Evolutionary conservation across 2,888 invertebrate species (phyloP).

Genomic region (Leucophenga maculata): DNA sequence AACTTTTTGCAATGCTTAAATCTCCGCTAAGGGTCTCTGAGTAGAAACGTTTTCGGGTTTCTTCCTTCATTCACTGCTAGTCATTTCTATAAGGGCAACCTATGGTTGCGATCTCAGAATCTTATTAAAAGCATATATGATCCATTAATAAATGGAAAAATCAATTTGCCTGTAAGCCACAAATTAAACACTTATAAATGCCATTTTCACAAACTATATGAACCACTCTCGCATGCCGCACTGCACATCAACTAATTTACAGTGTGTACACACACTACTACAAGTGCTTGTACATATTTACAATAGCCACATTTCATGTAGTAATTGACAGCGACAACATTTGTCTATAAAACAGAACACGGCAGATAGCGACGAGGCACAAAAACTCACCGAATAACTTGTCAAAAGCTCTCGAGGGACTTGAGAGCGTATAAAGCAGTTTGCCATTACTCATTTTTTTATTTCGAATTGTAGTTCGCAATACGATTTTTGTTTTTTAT

Average conservation of each 20-base stretch:
- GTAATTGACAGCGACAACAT: slow-evolving; percentile 17
- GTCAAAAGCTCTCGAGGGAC: slow-evolving; percentile 40
- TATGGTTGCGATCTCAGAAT: too few relatives aligned
- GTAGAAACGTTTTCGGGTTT: too few relatives aligned
- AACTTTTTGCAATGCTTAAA: too few relatives aligned
- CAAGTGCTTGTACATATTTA: not conserved
- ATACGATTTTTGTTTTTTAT: not conserved
- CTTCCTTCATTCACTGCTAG: too few relatives aligned
- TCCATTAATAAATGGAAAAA: too few relatives aligned
- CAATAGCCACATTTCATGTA: not conserved
- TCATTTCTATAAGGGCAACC: too few relatives aligned
- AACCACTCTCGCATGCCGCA: too few relatives aligned
- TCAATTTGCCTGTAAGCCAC: too few relatives aligned
- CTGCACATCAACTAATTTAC: not conserved
- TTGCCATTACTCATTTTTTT: slow-evolving; percentile 38
- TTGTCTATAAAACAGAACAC: not conserved
- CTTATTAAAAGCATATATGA: too few relatives aligned
- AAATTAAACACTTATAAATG: too few relatives aligned
- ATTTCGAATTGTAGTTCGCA: not conserved
- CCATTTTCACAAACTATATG: too few relatives aligned
- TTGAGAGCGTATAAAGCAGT: slow-evolving; percentile 35
- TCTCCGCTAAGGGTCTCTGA: too few relatives aligned
- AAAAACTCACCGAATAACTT: slow-evolving; percentile 38
- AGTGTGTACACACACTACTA: not conserved
- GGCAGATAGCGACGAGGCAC: not conserved